These are phyloP conservation scores for Calephelis perditalis DNA, from an alignment of 2,888 invertebrate genomes.

Conservation along the genomic window DNA sequence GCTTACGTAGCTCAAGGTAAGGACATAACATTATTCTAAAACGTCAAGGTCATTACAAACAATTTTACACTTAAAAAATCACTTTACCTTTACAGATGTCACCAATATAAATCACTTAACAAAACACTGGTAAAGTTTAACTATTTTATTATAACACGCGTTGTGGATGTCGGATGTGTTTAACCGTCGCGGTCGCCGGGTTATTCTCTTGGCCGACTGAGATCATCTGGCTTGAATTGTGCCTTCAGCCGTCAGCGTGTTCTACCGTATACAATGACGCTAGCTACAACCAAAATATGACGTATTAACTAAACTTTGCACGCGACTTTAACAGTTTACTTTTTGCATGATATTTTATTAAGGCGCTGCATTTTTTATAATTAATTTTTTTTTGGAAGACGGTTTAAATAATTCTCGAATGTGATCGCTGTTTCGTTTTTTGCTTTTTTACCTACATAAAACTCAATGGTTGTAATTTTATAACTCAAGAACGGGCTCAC, in stretches of 20 bases:
- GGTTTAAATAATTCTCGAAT: too few relatives aligned
- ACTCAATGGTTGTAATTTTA: too few relatives aligned
- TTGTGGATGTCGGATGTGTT: slow-evolving; percentile 9
- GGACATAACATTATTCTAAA: slow-evolving; percentile 61
- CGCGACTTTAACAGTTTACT: too few relatives aligned
- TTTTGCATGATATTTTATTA: too few relatives aligned
- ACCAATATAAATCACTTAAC: slow-evolving; percentile 4
- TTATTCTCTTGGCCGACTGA: slow-evolving; percentile 32
- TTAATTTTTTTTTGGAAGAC: too few relatives aligned
- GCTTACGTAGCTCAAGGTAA: slow-evolving; percentile 64
- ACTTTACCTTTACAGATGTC: slow-evolving; percentile 5
- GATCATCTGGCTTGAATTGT: slow-evolving; percentile 32
- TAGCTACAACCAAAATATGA: too few relatives aligned
- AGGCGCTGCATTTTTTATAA: too few relatives aligned
- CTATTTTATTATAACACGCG: neutral
- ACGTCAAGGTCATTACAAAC: slow-evolving; percentile 53
- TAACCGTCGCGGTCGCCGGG: slow-evolving; percentile 24
- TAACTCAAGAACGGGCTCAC: too few relatives aligned
- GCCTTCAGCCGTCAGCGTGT: slow-evolving; percentile 20
- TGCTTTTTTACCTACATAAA: too few relatives aligned
- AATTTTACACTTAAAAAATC: slow-evolving; percentile 15
- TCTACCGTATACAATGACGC: slow-evolving; percentile 10
- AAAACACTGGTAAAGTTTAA: slow-evolving; percentile 3
- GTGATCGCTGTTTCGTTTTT: too few relatives aligned
- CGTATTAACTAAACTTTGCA: too few relatives aligned